Conservation (phyloP, 1,140 invertebrate species). For the Drosophila kanapiae region DNA sequence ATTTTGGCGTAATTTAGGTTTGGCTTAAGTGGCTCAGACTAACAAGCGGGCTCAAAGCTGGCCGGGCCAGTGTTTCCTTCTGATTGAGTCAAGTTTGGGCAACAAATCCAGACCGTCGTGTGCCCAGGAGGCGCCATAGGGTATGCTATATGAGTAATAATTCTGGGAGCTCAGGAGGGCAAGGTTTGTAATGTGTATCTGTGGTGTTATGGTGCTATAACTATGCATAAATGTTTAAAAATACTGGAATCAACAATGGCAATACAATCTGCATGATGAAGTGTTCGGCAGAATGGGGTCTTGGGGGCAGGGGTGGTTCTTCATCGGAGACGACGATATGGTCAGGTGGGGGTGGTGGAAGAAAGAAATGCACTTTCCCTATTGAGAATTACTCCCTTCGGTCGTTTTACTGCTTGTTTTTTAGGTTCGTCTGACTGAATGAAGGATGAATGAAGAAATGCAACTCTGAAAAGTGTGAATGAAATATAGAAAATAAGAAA, state of each 20-base stretch:
- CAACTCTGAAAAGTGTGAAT: no score
- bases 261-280: background rate
- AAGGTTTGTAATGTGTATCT: background rate
- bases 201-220: no score
- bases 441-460: background rate
- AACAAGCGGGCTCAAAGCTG: conserved; percentile 52
- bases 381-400: background rate
- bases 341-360: no score
- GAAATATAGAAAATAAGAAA: background rate
- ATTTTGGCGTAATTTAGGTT: conserved; percentile 82
- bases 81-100: conserved; percentile 20
- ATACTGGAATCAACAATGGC: rapidly evolving
- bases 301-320: no score
- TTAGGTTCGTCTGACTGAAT: background rate
- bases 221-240: background rate
- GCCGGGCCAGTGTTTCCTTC: conserved; percentile 13
- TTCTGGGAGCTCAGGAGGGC: background rate
- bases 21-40: conserved; percentile 67
- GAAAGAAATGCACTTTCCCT: background rate
- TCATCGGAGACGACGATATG: no score
- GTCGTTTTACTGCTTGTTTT: background rate
- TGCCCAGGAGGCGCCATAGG: conserved; percentile 8
- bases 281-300: no score
- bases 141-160: background rate
- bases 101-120: conserved; percentile 7